Evolutionary conservation across 2,113 vertebrate genomes (phyloP), one percentile per base, ranked within the genome.

Genomic region (Embiotoca jacksoni): DNA sequence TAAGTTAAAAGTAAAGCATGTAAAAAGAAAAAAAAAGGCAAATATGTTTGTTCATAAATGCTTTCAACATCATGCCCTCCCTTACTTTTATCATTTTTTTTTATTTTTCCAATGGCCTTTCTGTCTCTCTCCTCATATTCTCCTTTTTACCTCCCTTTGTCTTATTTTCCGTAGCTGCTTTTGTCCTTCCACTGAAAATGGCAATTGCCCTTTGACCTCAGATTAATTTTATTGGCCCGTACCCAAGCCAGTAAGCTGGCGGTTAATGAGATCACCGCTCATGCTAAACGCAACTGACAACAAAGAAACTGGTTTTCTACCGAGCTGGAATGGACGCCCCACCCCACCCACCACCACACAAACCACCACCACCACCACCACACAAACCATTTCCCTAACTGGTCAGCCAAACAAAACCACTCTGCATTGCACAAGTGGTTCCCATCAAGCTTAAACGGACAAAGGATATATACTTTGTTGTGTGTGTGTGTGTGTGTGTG

Each of bases 271-370:
- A 85, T 90, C 86, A 85, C 69, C 33, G 13, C 65, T n/a, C 30
- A 53, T 55, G 2, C 80, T 91, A 88, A 91, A 88, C 11, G 41
- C 73, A 82, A 73, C 54, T 78, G 90, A 87, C 88, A 87, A 78
- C 72, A 87, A 36, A 88, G 80, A 91, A 85, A 88, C 77, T 75
- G 72, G 66, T 77, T 88, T 83, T 88, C 65, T 47, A 31, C 54
- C 72, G 49, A 5, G 66, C 61, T 55, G 77, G 60, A 75, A 78
- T 53, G 37, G 14, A 56, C 13, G 49, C 32, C 41, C 61, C 49
- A 50, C 55, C 0, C 7, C 65, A 65, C 36, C 60, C 32, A 33
- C 65, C 32, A 8, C 49, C 63, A 56, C 4, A n/a, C 39, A 44
- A 16, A 44, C 54, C 14, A 15, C 39, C 66, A 0, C 1, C 4